Evolutionary conservation across 53 echinoderm and acorn worm species (phyloP).

Genomic region (Luidia sarsii): DNA sequence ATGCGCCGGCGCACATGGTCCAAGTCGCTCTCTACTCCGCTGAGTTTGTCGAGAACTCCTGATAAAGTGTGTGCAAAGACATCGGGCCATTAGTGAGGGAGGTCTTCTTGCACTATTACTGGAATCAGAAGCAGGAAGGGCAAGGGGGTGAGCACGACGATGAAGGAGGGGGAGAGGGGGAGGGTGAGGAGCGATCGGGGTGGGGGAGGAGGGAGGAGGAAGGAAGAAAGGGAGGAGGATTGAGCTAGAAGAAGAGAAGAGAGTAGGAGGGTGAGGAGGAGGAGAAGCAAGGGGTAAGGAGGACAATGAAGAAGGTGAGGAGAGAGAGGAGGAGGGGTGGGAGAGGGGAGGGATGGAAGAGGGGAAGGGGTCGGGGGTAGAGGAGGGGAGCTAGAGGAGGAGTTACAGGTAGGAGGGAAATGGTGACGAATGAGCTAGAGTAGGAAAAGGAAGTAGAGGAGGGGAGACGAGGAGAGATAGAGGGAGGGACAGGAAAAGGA

Average conservation of each 20-base stretch:
- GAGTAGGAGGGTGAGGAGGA: background rate
- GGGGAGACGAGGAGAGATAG: background rate
- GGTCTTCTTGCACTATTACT: no score
- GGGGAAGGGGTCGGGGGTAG: background rate
- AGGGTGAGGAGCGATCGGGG: background rate
- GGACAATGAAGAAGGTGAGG: background rate
- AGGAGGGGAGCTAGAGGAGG: no score
- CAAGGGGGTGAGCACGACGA: background rate
- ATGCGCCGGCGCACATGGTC: constrained; percentile 61
- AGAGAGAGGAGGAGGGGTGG: background rate
- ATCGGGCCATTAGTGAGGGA: no score
- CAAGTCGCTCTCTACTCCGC: constrained; percentile 56
- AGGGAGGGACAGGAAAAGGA: background rate
- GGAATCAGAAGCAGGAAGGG: background rate
- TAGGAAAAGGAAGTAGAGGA: background rate
- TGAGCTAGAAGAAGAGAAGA: background rate
- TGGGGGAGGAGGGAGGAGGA: background rate
- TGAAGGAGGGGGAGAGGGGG: background rate
- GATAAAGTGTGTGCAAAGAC: no score
- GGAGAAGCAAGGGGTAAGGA: background rate
- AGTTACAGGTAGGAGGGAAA: no score
- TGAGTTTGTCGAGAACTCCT: constrained; percentile 45
- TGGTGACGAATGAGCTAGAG: no score
- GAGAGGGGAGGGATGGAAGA: background rate
- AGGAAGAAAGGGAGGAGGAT: background rate